Evolutionary conservation across 2,113 vertebrate species (phyloP).

Genomic region (Eptesicus fuscus): DNA sequence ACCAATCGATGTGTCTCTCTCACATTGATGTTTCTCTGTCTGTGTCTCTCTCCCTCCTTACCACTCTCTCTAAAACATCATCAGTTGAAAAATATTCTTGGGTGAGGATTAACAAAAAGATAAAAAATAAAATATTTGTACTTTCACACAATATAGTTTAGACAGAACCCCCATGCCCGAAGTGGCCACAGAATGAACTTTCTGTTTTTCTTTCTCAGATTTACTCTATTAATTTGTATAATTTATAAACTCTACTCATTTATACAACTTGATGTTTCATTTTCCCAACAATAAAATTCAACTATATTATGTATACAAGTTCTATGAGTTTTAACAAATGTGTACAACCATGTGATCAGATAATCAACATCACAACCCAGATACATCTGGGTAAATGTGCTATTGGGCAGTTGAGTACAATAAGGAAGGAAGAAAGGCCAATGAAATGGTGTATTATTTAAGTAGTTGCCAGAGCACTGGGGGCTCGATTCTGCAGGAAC

Average conservation of each 20-base stretch:
- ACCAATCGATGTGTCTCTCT: neutral
- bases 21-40: neutral
- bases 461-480: neutral
- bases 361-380: neutral
- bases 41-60: neutral
- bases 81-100: neutral
- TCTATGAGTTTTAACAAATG: neutral
- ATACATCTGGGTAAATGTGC: neutral
- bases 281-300: neutral
- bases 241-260: neutral
- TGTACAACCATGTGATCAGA: neutral
- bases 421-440: neutral
- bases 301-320: neutral
- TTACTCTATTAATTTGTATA: neutral
- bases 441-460: neutral
- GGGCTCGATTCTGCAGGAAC: neutral
- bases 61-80: neutral
- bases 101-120: neutral
- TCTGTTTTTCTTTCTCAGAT: conserved; percentile 4
- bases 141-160: neutral
- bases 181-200: neutral
- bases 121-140: neutral
- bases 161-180: neutral
- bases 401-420: neutral
- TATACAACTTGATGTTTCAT: neutral